These are phyloP conservation scores for Drosophila bipectinata DNA, from an alignment of 1,140 invertebrate genomes.

Conservation along the genomic window DNA sequence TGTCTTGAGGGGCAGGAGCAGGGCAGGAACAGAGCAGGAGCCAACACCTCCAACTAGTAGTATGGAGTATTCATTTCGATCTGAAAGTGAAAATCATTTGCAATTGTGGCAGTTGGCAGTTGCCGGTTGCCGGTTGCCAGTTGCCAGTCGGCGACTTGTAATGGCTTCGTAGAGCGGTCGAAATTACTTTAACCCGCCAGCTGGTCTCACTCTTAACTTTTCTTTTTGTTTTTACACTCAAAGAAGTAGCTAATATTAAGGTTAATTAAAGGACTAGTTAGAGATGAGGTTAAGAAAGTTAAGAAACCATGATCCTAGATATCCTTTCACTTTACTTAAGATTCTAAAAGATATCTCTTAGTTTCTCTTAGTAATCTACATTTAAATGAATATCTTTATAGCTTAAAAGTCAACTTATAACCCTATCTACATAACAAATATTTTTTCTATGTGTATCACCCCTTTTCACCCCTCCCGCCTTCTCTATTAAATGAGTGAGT, in stretches of 20 bases:
- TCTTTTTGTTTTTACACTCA: not conserved
- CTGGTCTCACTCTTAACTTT: slow-evolving; percentile 23
- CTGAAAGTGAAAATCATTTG: slow-evolving; percentile 82
- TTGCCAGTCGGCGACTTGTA: slow-evolving; percentile 52
- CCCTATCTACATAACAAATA: not conserved
- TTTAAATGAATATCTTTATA: not conserved
- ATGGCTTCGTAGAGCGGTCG: slow-evolving; percentile 72
- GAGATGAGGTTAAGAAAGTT: not conserved
- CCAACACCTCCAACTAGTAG: slow-evolving; percentile 46
- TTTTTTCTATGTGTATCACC: not conserved
- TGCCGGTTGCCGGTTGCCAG: slow-evolving; percentile 41
- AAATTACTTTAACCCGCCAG: slow-evolving; percentile 74
- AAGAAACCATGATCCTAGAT: not conserved
- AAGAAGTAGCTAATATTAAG: not conserved
- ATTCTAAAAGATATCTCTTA: too few relatives aligned
- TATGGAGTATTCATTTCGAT: slow-evolving; percentile 71
- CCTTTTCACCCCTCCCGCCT: not conserved
- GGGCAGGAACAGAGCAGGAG: not conserved
- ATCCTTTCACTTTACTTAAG: too few relatives aligned
- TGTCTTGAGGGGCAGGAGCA: slow-evolving; percentile 1
- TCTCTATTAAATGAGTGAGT: slow-evolving; percentile 74
- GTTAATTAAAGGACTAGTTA: not conserved
- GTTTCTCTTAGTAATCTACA: too few relatives aligned
- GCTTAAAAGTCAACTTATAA: too few relatives aligned
- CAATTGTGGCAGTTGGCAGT: slow-evolving; percentile 71